phyloP scores from a whole-genome alignment of 2,113 vertebrate genomes.

The Myrmecobius fasciatus region DNA sequence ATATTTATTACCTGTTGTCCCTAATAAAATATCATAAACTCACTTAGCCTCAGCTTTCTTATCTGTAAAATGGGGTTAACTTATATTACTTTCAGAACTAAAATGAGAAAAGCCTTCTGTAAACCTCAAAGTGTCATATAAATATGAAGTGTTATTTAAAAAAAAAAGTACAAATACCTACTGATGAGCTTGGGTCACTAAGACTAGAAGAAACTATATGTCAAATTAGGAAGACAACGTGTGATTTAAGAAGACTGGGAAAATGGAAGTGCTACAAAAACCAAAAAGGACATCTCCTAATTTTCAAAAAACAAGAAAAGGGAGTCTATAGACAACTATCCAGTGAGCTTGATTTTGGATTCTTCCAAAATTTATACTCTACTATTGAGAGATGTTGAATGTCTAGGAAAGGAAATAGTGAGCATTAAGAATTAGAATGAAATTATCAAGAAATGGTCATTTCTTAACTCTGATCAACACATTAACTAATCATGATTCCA shows the following conservation, averaged over 20 bases:
- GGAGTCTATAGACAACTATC: not conserved
- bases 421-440: not conserved
- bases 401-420: not conserved
- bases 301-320: not conserved
- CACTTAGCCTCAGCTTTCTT: not conserved
- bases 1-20: not conserved
- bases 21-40: not conserved
- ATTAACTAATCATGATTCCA: too few species aligned
- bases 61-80: not conserved
- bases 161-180: not conserved
- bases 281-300: not conserved
- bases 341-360: not conserved
- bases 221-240: not conserved
- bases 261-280: not conserved
- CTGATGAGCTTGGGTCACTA: not conserved
- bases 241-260: not conserved
- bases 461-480: not conserved
- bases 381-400: not conserved
- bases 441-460: not conserved
- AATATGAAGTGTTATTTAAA: not conserved
- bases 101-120: not conserved
- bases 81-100: not conserved
- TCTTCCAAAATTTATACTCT: not conserved
- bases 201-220: not conserved
- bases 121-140: not conserved